Evolutionary conservation across 1,140 invertebrate genomes (phyloP).

Genomic region (Parapsyche elsis): DNA sequence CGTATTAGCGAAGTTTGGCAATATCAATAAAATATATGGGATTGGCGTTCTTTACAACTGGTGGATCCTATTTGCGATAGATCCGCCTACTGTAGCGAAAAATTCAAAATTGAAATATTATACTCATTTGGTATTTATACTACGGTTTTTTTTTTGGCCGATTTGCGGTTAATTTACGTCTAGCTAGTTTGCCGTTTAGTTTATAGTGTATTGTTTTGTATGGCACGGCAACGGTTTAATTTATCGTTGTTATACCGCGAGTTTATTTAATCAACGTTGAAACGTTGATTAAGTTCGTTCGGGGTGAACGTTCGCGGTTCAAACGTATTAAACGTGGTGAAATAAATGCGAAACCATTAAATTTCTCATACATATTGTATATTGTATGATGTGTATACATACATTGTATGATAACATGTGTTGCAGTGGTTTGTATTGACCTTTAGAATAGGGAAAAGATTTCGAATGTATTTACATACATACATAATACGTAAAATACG

Average conservation of each 20-base stretch:
- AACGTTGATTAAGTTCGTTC: not conserved
- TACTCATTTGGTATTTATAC: not conserved
- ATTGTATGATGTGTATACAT: too few relatives aligned
- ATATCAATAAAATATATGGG: conserved; percentile 32
- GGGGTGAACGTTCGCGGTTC: not conserved
- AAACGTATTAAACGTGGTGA: too few relatives aligned
- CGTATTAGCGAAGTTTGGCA: conserved; percentile 26
- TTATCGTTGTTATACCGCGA: not conserved
- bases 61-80: not conserved
- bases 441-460: too few relatives aligned
- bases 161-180: not conserved
- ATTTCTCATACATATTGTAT: not conserved
- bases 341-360: not conserved
- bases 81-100: not conserved
- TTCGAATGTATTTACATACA: too few relatives aligned
- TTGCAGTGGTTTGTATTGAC: too few relatives aligned
- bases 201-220: not conserved
- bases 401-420: too few relatives aligned
- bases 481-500: too few relatives aligned
- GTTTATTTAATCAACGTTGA: conserved; percentile 10
- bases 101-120: not conserved
- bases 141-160: not conserved
- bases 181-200: not conserved
- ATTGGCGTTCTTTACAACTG: conserved; percentile 17
- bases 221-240: too few relatives aligned